Evolutionary conservation across 2,888 invertebrate species (phyloP).

Genomic region (Dioctria linearis): DNA sequence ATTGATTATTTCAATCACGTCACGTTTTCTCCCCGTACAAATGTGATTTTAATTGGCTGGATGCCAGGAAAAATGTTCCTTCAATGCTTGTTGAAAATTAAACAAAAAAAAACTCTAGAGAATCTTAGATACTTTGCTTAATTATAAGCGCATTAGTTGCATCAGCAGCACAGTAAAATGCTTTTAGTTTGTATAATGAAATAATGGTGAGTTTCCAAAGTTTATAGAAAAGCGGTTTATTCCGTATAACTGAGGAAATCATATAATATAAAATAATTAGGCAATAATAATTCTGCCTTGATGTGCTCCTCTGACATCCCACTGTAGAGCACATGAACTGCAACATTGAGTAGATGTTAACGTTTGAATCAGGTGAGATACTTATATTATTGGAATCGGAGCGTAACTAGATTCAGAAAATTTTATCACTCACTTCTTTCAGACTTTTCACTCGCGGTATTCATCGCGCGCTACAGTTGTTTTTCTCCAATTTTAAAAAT

Average conservation of each 20-base stretch:
- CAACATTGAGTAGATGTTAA: neutral
- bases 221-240: neutral
- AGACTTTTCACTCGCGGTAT: conserved; percentile 26
- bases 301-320: neutral
- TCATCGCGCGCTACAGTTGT: conserved; percentile 13
- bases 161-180: neutral
- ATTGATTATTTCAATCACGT: conserved; percentile 29
- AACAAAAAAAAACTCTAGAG: neutral
- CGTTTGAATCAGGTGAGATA: conserved; percentile 18
- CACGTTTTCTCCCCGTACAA: conserved; percentile 23
- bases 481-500: conserved; percentile 22
- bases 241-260: neutral
- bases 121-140: neutral
- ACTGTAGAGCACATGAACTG: neutral
- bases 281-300: neutral
- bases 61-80: neutral
- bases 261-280: no score
- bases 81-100: conserved; percentile 1
- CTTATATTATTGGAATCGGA: conserved; percentile 25
- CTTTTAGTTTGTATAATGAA: neutral
- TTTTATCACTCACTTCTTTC: conserved; percentile 29
- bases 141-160: neutral
- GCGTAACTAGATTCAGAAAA: neutral
- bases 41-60: conserved; percentile 12
- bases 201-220: neutral